A percentile compares a stretch with the other conserved stretches of the same genome.
Evolutionary conservation across 2,888 invertebrate species (phyloP).

Genomic region (Taenaris catops): DNA sequence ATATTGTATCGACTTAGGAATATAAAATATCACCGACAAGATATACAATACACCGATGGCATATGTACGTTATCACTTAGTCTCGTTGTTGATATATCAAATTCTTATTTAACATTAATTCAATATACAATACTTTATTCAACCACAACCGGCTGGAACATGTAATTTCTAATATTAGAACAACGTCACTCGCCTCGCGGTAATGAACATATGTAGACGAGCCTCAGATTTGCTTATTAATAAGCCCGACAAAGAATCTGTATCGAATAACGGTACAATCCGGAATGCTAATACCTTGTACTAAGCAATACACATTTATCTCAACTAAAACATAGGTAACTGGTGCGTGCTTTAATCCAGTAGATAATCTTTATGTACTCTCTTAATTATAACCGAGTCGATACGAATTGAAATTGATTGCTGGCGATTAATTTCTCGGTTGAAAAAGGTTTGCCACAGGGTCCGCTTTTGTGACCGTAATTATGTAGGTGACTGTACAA

Average conservation of each 20-base stretch:
- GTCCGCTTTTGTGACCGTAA: conserved; percentile 14
- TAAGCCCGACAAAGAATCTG: conserved; percentile 64
- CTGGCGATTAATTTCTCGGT: conserved; percentile 27
- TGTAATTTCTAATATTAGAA: conserved; percentile 21
- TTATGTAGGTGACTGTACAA: conserved; percentile 7
- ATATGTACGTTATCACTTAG: no score
- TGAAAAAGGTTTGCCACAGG: conserved; percentile 22
- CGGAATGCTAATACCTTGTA: conserved; percentile 46
- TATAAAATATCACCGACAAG: no score
- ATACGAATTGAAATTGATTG: conserved; percentile 34
- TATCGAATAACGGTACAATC: conserved; percentile 41
- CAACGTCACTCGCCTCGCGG: conserved; percentile 23
- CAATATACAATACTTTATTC: no score
- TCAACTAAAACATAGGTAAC: conserved; percentile 39
- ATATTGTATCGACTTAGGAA: no score
- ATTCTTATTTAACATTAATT: no score
- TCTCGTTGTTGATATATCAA: no score
- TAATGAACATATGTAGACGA: conserved; percentile 43
- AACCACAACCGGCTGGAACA: no score
- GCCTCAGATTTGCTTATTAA: conserved; percentile 64
- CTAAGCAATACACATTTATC: conserved; percentile 54
- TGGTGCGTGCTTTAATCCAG: conserved; percentile 40
- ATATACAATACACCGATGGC: no score
- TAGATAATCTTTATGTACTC: conserved; percentile 35
- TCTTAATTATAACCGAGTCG: conserved; percentile 33